phyloP scores from a whole-genome alignment of 1,140 invertebrate genomes.

The Maniola jurtina region DNA sequence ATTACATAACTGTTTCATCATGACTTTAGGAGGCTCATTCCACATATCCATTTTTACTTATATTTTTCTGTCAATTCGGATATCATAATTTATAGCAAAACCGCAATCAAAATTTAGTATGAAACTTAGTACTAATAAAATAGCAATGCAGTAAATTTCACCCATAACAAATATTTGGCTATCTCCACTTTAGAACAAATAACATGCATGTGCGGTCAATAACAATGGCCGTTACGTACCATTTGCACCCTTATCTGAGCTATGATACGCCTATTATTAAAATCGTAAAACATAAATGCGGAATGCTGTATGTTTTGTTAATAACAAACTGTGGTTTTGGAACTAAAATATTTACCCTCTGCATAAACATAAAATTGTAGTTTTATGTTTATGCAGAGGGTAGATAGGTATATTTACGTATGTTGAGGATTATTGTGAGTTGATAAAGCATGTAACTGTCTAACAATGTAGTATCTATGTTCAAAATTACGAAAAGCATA shows the following conservation, averaged over 20 bases:
- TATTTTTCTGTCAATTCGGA: too few relatives aligned
- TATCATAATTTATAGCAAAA: too few relatives aligned
- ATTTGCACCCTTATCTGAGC: conserved; percentile 33
- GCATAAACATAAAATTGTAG: too few relatives aligned
- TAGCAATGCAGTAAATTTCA: background rate
- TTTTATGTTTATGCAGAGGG: too few relatives aligned
- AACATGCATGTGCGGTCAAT: conserved; percentile 33
- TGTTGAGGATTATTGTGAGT: too few relatives aligned
- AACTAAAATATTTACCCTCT: background rate
- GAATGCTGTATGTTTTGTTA: conserved; percentile 16
- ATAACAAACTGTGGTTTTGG: conserved; percentile 17
- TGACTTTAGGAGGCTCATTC: too few relatives aligned
- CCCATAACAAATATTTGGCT: conserved; percentile 14
- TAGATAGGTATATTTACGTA: too few relatives aligned
- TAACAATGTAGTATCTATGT: too few relatives aligned
- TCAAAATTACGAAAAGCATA: too few relatives aligned
- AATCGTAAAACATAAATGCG: conserved; percentile 19
- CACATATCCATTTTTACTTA: too few relatives aligned
- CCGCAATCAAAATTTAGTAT: background rate
- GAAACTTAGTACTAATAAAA: background rate
- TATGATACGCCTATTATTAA: conserved; percentile 28
- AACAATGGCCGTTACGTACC: conserved; percentile 31
- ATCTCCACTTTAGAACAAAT: conserved; percentile 21
- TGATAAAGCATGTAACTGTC: too few relatives aligned
- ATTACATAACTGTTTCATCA: too few relatives aligned